Base-by-base conservation (phyloP, 2,888 invertebrate species). In the Amblyteles armatorius region DNA sequence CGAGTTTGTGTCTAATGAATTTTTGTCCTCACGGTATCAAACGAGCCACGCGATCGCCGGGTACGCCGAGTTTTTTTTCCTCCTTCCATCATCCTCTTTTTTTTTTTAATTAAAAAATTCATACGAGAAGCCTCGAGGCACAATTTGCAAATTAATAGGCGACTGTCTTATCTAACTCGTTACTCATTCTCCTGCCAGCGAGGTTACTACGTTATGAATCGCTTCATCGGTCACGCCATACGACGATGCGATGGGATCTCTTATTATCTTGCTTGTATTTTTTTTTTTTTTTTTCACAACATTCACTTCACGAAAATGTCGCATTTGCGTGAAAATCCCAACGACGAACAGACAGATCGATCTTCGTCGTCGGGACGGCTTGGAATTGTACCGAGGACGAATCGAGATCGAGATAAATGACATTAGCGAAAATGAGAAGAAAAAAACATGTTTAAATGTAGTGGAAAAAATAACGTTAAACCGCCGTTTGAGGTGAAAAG, bases 401-500 rank as follows among this genome's bases (percentile, higher is more conserved):
- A 11, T 22, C 11, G 22, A 26, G 4, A 26, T 11, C 22, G 13
- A 57, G 13, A 57, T 26, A 57, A 26, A 22, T 22, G 9, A 26
- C 22, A 26, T 33, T n/a, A 26, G 36, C 57, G 22, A 26, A 48
- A 48, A 33, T 6, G 11, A 22, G 13, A 11, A 78, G 26, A 33
- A 57, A 40, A 40, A 11, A 40, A 40, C 7, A 11, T 40, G 11
- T 40, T 40, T 48, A 16, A 11, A 16, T 57, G 19, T 52, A 82
- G 84, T 57, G 57, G 82, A 85, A 79, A 67, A 88, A 86, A 87
- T 86, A 74, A 85, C 78, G 85, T 86, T 88, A 88, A 89, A 90
- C 87, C 90, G 89, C 88, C 89, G 89, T 91, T 88, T 90, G 83
- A 89, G 85, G 86, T 88, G 88, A 87, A 89, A 90, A 91, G 87